Conservation (phyloP, 2,797 vertebrate genomes). For the Gastrophryne carolinensis region DNA sequence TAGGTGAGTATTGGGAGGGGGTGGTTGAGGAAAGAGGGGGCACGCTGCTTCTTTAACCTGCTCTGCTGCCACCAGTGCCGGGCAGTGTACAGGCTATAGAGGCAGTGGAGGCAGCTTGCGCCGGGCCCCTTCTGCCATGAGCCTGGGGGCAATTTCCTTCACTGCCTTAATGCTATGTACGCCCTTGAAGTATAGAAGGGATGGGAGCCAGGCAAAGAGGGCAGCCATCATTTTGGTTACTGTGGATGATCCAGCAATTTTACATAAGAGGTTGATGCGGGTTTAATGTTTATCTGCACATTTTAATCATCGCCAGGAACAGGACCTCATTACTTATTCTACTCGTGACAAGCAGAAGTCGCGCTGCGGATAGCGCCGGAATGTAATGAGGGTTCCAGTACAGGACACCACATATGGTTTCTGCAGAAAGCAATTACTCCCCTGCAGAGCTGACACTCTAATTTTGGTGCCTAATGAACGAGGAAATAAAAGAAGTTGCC, state of each 20-base stretch:
- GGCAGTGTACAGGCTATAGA: too few relatives aligned
- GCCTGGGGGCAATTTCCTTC: too few relatives aligned
- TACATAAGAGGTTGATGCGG: neutral
- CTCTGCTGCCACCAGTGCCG: too few relatives aligned
- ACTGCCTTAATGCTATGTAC: too few relatives aligned
- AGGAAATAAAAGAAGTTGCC: constrained; percentile 20
- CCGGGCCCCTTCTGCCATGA: too few relatives aligned
- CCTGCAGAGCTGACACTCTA: constrained; percentile 48
- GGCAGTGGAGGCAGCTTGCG: too few relatives aligned
- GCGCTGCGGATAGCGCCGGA: neutral
- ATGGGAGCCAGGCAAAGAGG: constrained; percentile 6
- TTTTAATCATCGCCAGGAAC: neutral
- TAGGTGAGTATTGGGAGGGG: too few relatives aligned
- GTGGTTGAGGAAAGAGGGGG: too few relatives aligned
- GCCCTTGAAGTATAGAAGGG: too few relatives aligned
- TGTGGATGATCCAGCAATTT: neutral
- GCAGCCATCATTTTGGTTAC: constrained; percentile 11
- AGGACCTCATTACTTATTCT: neutral
- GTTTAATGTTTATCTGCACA: neutral
- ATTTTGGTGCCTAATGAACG: constrained; percentile 41
- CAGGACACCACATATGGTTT: constrained; percentile 27
- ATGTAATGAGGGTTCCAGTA: neutral
- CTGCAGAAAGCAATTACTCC: constrained; percentile 42
- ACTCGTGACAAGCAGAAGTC: neutral
- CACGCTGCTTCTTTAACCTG: too few relatives aligned